phyloP scores from a whole-genome alignment of 2,888 invertebrate genomes.

The Aporophyla nigra region DNA sequence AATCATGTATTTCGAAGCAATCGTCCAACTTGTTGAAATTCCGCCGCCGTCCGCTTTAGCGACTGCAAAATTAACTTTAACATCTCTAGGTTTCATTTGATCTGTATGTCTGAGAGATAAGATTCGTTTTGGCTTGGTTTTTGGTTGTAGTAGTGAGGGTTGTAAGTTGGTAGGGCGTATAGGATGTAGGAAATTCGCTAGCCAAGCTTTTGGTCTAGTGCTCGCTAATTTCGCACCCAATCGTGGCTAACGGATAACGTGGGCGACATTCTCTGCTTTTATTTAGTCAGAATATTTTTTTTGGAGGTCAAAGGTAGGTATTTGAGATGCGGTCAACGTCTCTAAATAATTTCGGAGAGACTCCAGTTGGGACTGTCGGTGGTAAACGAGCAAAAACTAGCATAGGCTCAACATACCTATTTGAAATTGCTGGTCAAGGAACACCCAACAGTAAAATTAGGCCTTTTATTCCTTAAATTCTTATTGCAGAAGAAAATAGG shows the following conservation, averaged over 20 bases:
- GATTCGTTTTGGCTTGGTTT: conserved; percentile 75
- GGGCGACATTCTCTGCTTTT: conserved; percentile 82
- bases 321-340: conserved; percentile 68
- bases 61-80: conserved; percentile 81
- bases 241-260: conserved; percentile 85
- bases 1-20: conserved; percentile 77
- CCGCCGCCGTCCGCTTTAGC: conserved; percentile 85
- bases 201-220: conserved; percentile 86
- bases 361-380: conserved; percentile 18
- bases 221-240: conserved; percentile 88
- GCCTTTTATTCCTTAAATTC: background rate
- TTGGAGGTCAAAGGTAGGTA: conserved; percentile 63
- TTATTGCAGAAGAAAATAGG: background rate
- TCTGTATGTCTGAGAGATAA: conserved; percentile 74
- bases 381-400: conserved; percentile 16
- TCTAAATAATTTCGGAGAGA: conserved; percentile 50
- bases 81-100: conserved; percentile 68
- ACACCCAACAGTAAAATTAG: background rate
- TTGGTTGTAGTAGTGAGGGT: conserved; percentile 39
- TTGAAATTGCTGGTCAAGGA: conserved; percentile 8
- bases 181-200: conserved; percentile 86
- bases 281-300: conserved; percentile 72
- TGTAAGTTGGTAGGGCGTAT: conserved; percentile 67
- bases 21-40: conserved; percentile 90
- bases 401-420: background rate